Conservation (phyloP, 2,888 invertebrate genomes). For the Noctua fimbriata region DNA sequence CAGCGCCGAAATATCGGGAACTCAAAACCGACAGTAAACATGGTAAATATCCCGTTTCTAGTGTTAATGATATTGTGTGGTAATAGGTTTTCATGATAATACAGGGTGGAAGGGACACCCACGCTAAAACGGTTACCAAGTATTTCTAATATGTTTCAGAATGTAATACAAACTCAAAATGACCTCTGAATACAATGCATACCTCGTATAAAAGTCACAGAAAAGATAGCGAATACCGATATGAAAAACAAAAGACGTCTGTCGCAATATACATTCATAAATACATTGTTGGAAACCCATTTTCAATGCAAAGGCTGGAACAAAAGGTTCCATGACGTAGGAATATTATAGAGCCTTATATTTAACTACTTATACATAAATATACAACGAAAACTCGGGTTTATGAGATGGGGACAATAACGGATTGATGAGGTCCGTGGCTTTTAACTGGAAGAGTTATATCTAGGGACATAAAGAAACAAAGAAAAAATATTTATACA, state of each 20-base stretch:
- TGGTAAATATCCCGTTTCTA: too few relatives aligned
- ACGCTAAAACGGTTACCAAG: too few relatives aligned
- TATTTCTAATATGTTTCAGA: neutral
- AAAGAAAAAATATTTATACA: too few relatives aligned
- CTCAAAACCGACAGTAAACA: too few relatives aligned
- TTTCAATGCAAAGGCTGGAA: slow-evolving; percentile 28
- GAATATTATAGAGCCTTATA: neutral
- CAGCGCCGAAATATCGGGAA: too few relatives aligned
- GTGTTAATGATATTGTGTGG: too few relatives aligned
- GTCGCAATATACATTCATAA: slow-evolving; percentile 21
- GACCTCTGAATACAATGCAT: slow-evolving; percentile 7
- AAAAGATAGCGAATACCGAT: slow-evolving; percentile 25
- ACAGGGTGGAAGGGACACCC: too few relatives aligned
- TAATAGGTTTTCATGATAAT: too few relatives aligned
- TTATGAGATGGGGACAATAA: slow-evolving; percentile 58
- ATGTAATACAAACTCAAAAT: neutral
- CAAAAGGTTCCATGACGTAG: slow-evolving; percentile 18
- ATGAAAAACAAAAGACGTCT: slow-evolving; percentile 7
- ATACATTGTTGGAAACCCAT: slow-evolving; percentile 24
- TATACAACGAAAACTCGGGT: slow-evolving; percentile 14
- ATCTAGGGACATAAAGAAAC: neutral
- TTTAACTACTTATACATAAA: slow-evolving; percentile 1
- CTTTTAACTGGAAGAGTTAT: slow-evolving; percentile 62
- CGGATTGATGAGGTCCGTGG: slow-evolving; percentile 58
- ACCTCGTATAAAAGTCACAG: slow-evolving; percentile 9